phyloP scores from a whole-genome alignment of 1,140 invertebrate genomes.

The Micrasema longulum region DNA sequence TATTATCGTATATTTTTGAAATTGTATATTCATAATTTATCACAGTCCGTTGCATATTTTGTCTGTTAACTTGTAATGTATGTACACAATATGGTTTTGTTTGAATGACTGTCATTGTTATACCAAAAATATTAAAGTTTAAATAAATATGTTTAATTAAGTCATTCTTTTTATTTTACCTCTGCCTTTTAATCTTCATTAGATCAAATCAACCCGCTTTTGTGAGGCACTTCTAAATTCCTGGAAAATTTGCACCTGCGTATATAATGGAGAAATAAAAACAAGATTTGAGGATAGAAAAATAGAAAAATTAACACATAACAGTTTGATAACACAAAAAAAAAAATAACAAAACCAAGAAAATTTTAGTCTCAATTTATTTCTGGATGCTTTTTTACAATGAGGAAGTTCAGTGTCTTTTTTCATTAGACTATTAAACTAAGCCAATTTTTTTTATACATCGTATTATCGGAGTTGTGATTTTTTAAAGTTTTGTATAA shows the following conservation, averaged over 20 bases:
- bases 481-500: no score
- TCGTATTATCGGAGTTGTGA: no score
- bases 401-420: no score
- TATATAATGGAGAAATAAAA: neutral
- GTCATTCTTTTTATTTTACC: constrained; percentile 2
- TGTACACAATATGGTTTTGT: constrained; percentile 9
- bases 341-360: no score
- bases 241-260: neutral
- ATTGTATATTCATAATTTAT: constrained; percentile 3
- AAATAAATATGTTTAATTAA: constrained; percentile 32
- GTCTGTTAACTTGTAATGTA: constrained; percentile 24
- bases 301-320: neutral
- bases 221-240: neutral
- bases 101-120: constrained; percentile 27
- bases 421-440: no score
- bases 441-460: no score
- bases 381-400: no score
- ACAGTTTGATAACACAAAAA: no score
- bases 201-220: neutral
- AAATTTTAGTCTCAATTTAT: no score
- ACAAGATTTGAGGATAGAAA: neutral
- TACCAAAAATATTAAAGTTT: constrained; percentile 36
- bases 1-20: constrained; percentile 32
- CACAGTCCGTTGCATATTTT: constrained; percentile 12
- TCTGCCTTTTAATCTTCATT: neutral